Percentiles rank a stretch among this genome's conserved stretches.
phyloP scores from a whole-genome alignment of 2,113 vertebrate species.

The Lycaon pictus region DNA sequence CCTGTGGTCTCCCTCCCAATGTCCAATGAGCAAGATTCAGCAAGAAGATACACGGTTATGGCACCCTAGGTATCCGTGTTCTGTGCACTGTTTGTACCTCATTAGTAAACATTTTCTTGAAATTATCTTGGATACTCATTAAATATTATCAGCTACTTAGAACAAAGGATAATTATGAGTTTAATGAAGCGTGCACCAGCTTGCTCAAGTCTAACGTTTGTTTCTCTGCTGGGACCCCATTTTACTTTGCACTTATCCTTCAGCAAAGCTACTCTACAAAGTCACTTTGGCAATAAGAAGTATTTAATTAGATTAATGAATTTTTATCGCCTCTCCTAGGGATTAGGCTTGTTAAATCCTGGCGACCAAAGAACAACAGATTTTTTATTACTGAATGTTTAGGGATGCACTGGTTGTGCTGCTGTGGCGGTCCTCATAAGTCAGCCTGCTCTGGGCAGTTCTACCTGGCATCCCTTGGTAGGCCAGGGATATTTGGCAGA shows the following conservation, averaged over 20 bases:
- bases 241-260: constrained; percentile 99
- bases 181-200: constrained; percentile 98
- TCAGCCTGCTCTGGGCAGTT: constrained; percentile 92
- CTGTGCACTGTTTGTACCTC: constrained; percentile 90
- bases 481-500: constrained; percentile 89
- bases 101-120: constrained; percentile 94
- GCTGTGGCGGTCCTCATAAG: constrained; percentile 86
- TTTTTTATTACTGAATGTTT: constrained; percentile 95
- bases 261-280: constrained; percentile 97
- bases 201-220: constrained; percentile 95
- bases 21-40: constrained; percentile 83
- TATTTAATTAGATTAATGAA: constrained; percentile 99
- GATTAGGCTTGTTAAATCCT: constrained; percentile 95
- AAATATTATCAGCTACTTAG: constrained; percentile 99
- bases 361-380: constrained; percentile 97
- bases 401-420: constrained; percentile 87
- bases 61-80: constrained; percentile 90
- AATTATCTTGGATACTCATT: constrained; percentile 97
- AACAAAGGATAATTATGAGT: constrained; percentile 99
- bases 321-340: constrained; percentile 96
- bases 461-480: constrained; percentile 90
- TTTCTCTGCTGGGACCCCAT: constrained; percentile 97
- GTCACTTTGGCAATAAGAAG: constrained; percentile 99
- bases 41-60: constrained; percentile 87
- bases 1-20: constrained; percentile 46